Evolutionary conservation across 2,797 vertebrate species (phyloP).

Genomic region (Amblyopsis hoosieri): DNA sequence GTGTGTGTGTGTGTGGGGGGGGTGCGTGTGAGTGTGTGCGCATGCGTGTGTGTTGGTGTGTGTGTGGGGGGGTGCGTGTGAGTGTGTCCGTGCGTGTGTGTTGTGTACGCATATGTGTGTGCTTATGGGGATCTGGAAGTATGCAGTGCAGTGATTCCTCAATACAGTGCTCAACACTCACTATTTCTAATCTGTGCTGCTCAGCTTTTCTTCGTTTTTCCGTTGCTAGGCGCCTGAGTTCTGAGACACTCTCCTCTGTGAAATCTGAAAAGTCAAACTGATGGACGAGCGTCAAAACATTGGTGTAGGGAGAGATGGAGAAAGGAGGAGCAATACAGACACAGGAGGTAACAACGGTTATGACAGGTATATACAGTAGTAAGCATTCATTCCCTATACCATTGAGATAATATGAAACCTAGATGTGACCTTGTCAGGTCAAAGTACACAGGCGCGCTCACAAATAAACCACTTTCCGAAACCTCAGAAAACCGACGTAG

Average conservation of each 20-base stretch:
- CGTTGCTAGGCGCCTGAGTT: constrained; percentile 70
- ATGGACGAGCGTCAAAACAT: not conserved
- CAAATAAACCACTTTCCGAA: too few relatives aligned
- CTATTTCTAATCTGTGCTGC: constrained; percentile 11
- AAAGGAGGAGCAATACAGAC: not conserved
- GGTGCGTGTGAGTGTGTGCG: too few relatives aligned
- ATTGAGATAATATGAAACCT: too few relatives aligned
- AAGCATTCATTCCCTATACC: too few relatives aligned
- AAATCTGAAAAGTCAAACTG: constrained; percentile 23
- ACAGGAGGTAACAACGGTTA: not conserved
- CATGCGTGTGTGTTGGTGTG: too few relatives aligned
- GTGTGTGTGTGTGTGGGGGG: too few relatives aligned
- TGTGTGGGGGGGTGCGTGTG: too few relatives aligned
- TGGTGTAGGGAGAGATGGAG: not conserved
- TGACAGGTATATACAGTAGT: too few relatives aligned
- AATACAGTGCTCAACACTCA: constrained; percentile 61
- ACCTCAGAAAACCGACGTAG: too few relatives aligned
- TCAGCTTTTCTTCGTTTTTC: constrained; percentile 8
- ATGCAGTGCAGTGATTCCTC: constrained; percentile 42
- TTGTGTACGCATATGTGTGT: not conserved
- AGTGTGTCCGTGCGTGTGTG: too few relatives aligned
- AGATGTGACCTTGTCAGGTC: too few relatives aligned
- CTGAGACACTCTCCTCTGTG: constrained; percentile 51
- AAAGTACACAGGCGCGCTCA: too few relatives aligned
- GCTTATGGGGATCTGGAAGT: constrained; percentile 48